These are phyloP conservation scores for Acropora tenuis DNA, from an alignment of 64 coral and sea anemone genomes.

Conservation along the genomic window DNA sequence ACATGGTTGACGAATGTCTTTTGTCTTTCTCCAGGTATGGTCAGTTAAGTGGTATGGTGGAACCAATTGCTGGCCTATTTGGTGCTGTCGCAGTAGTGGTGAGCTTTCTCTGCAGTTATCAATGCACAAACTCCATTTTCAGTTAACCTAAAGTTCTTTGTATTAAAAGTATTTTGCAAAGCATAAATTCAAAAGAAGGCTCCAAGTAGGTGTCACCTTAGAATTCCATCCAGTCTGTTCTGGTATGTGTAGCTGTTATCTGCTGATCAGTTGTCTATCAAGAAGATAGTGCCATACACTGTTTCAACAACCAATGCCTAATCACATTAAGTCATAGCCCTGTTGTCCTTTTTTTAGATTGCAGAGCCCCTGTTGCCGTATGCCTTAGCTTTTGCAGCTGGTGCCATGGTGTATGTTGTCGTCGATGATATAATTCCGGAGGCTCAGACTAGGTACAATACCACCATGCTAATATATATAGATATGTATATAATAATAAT, in stretches of 20 bases:
- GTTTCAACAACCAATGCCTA: too few relatives aligned
- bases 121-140: not conserved
- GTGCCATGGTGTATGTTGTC: slow-evolving; percentile 99
- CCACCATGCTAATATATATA: too few relatives aligned
- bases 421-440: slow-evolving; percentile 99
- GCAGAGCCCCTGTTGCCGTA: slow-evolving; percentile 97
- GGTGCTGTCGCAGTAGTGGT: slow-evolving; percentile 95
- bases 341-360: slow-evolving; percentile 43
- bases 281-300: too few relatives aligned
- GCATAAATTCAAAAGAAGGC: too few relatives aligned
- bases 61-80: slow-evolving; percentile 95
- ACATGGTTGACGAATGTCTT: not conserved
- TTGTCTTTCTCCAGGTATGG: slow-evolving; percentile 78
- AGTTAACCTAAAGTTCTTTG: too few relatives aligned
- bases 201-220: too few relatives aligned
- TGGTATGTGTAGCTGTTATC: too few relatives aligned
- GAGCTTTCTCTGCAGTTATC: slow-evolving; percentile 6
- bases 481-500: too few relatives aligned
- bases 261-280: too few relatives aligned
- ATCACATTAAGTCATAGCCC: too few relatives aligned
- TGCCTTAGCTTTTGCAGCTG: slow-evolving; percentile 99
- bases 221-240: too few relatives aligned
- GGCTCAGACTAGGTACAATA: slow-evolving; percentile 78
- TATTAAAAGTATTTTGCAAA: too few relatives aligned
- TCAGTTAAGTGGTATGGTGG: slow-evolving; percentile 99